Base-by-base conservation (phyloP, 2,888 invertebrate genomes). In the Ophion ventricosus region DNA sequence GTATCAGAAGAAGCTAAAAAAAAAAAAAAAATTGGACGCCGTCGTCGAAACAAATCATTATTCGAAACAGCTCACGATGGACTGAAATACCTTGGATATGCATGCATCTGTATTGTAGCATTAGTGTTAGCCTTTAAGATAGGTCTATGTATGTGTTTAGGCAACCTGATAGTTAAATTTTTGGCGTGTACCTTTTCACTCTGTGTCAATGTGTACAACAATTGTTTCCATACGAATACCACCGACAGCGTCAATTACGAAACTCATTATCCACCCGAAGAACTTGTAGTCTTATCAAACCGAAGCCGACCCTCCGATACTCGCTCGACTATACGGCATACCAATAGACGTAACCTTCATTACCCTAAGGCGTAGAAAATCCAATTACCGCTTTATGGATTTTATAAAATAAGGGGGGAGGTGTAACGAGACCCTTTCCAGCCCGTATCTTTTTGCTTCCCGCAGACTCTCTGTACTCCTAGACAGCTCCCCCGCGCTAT, bases 1-100 rank as follows among this genome's bases (percentile, higher is more conserved):
- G 61, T 69, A 26, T 61, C 59, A 29, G 61, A 69, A 1, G 49
- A 69, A 61, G 77, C 69, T 69, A n/a, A n/a, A n/a, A n/a, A n/a
- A n/a, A n/a, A n/a, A n/a, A 61, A 43, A 26, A 61, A 61, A 26
- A 77, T 77, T 26, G 69, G 69, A 43, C 59, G 49, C 5, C 77
- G 61, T 57, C 35, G 49, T 29, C 59, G 69, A 49, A 77, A 69
- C 29, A 77, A 49, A 23, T 29, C 77, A 20, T 14, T 77, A 20
- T 29, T 49, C 10, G 69, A 78, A 29, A 63, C 29, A 7, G 61
- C 69, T 2, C 26, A 59, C 23, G 49, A 69, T 23, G 23, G 54
- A 3, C 20, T 69, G 11, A 11, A 35, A 35, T 78, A 78, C 17
- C 11, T 69, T 2, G 69, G 77, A 1, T 63, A 78, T 54, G 14